A percentile compares a stretch with the other conserved stretches of the same genome.
phyloP scores from a whole-genome alignment of 2,113 vertebrate genomes.

The Triplophysa siluroides region DNA sequence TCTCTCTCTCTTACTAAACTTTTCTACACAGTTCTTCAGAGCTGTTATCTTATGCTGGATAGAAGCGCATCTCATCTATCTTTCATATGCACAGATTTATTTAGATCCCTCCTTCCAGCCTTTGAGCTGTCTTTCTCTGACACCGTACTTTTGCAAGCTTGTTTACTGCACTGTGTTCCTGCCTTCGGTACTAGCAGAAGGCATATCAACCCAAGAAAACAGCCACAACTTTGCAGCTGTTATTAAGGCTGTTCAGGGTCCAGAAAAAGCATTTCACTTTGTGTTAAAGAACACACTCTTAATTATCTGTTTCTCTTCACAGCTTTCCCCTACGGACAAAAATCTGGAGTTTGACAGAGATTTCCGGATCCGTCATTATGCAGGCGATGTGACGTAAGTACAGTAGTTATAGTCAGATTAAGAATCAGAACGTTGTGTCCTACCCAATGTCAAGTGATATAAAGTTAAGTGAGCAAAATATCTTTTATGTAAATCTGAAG shows the following conservation, averaged over 20 bases:
- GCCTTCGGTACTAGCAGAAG: neutral
- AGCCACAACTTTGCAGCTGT: neutral
- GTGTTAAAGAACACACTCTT: neutral
- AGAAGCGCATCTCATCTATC: constrained; percentile 48
- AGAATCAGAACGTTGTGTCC: too few relatives aligned
- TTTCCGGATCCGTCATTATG: constrained; percentile 93
- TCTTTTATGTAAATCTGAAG: too few relatives aligned
- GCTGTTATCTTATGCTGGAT: constrained; percentile 14
- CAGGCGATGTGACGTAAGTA: constrained; percentile 93
- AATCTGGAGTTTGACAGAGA: constrained; percentile 92
- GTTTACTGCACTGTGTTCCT: constrained; percentile 24
- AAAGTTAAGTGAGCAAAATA: too few relatives aligned
- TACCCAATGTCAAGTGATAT: too few relatives aligned
- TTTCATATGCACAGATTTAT: constrained; percentile 43
- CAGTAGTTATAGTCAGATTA: too few relatives aligned
- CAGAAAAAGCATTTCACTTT: neutral
- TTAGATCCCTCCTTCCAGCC: neutral
- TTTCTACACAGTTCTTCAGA: neutral
- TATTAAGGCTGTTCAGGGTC: neutral
- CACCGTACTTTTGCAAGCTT: neutral
- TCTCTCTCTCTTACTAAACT: constrained; percentile 8
- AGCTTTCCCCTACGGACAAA: constrained; percentile 91
- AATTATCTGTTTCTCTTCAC: constrained; percentile 40
- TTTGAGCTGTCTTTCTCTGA: neutral
- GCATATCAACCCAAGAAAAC: neutral